Evolutionary conservation across 2,797 vertebrate species (phyloP).

Genomic region (Bradypodion ventrale): DNA sequence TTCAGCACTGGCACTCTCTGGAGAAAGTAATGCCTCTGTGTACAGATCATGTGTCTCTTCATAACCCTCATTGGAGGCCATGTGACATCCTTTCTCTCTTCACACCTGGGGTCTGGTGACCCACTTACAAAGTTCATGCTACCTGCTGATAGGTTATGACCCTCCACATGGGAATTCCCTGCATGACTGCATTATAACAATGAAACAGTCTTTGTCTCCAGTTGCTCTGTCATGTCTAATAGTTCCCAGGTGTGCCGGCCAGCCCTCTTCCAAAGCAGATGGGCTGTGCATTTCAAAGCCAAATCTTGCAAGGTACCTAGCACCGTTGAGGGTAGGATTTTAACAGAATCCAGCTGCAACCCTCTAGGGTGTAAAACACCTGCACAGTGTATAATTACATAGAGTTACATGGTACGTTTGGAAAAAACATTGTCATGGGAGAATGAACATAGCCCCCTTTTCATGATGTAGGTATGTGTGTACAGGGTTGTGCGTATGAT

Average conservation of each 20-base stretch:
- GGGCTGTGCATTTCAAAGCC: constrained; percentile 29
- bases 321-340: neutral
- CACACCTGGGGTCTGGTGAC: constrained; percentile 32
- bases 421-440: neutral
- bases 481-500: neutral
- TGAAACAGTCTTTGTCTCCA: constrained; percentile 8
- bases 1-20: neutral
- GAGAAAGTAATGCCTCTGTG: neutral
- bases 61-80: neutral
- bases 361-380: constrained; percentile 24
- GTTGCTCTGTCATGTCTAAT: constrained; percentile 21
- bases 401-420: neutral
- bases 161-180: constrained; percentile 28
- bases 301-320: constrained; percentile 25
- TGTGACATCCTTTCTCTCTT: constrained; percentile 24
- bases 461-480: neutral
- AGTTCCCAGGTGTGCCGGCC: neutral
- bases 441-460: neutral
- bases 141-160: constrained; percentile 39
- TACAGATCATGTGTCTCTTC: neutral
- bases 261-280: constrained; percentile 3
- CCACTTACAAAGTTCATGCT: constrained; percentile 31
- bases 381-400: neutral
- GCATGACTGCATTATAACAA: constrained; percentile 39
- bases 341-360: constrained; percentile 23